phyloP scores from a whole-genome alignment of 1,140 invertebrate genomes.

The Ruditapes philippinarum region DNA sequence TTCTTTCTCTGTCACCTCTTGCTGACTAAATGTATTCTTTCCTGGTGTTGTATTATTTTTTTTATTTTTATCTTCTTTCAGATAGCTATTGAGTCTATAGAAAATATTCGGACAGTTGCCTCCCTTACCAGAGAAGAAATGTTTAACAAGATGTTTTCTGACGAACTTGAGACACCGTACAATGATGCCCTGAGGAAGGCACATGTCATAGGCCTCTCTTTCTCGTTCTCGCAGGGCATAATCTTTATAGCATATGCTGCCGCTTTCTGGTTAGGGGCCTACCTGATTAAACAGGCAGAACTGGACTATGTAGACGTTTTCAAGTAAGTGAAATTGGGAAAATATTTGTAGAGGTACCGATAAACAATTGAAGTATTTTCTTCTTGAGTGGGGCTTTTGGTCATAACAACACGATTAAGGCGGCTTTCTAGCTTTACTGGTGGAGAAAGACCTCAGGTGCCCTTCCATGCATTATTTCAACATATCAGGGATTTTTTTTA shows the following conservation, averaged over 20 bases:
- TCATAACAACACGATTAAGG: too few relatives aligned
- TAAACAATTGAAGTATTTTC: too few relatives aligned
- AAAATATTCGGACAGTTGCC: slow-evolving; percentile 88
- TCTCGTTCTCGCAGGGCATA: slow-evolving; percentile 92
- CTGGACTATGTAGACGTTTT: slow-evolving; percentile 92
- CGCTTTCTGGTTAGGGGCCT: slow-evolving; percentile 93
- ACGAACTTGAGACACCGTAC: slow-evolving; percentile 58
- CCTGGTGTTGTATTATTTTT: too few relatives aligned
- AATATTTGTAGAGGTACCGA: too few relatives aligned
- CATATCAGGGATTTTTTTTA: too few relatives aligned
- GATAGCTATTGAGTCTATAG: slow-evolving; percentile 87
- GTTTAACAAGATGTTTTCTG: slow-evolving; percentile 81
- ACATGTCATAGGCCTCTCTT: slow-evolving; percentile 90
- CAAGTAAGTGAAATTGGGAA: slow-evolving; percentile 88
- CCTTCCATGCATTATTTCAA: too few relatives aligned
- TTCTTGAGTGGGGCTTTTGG: too few relatives aligned
- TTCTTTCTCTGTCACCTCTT: too few relatives aligned
- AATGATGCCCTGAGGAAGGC: slow-evolving; percentile 88
- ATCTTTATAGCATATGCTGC: slow-evolving; percentile 93
- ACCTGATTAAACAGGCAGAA: slow-evolving; percentile 89
- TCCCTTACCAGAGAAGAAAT: slow-evolving; percentile 86
- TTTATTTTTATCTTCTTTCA: slow-evolving; percentile 43
- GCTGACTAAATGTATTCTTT: too few relatives aligned
- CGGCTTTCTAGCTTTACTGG: too few relatives aligned
- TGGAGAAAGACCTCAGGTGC: too few relatives aligned